Evolutionary conservation across 2,888 invertebrate genomes (phyloP), one percentile per base, ranked within the genome.

Genomic region (Sphecodes monilicornis): DNA sequence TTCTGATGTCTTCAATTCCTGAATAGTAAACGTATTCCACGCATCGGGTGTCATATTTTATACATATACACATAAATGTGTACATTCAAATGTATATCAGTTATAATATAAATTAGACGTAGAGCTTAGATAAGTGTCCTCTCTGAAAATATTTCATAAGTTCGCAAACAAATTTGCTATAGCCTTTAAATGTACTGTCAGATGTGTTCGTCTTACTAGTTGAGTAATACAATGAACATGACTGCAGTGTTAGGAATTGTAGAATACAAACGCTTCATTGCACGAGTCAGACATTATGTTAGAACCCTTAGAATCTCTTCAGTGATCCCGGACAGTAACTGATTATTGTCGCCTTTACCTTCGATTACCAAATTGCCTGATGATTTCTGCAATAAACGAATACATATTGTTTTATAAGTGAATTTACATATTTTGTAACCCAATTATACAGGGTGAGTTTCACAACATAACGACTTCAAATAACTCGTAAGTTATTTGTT

Each of bases 331-430:
- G 91, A 88, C 78, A 95, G 89, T 60, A 95, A 90, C 50, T 92
- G 90, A 80, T 92, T 93, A 91, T 94, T 94, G 92, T 95, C 94
- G 88, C 95, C 92, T 91, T 95, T 95, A 85, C 95, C 95, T 83
- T 95, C 95, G 32, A 95, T 91, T 46, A 92, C 85, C 81, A 95
- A 80, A 85, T 90, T 92, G 70, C 91, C 91, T 64, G 92, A 90
- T 73, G 91, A 88, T 84, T 92, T 92, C 94, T 94, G 90, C 11
- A 86, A 86, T 70, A 86, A 73, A 60, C 36, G 60, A 64, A 73
- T 70, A n/a, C 22, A 18, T 3, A 54, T 39, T 29, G 68, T 26
- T 41, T 57, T 3, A 57, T 3, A 22, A 36, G 11, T 72, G 2
- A 46, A 41, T 74, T 16, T 26, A 32, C 26, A 1, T 39, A n/a